Conservation (phyloP, 2,113 vertebrate species). For the Elgaria multicarinata region DNA sequence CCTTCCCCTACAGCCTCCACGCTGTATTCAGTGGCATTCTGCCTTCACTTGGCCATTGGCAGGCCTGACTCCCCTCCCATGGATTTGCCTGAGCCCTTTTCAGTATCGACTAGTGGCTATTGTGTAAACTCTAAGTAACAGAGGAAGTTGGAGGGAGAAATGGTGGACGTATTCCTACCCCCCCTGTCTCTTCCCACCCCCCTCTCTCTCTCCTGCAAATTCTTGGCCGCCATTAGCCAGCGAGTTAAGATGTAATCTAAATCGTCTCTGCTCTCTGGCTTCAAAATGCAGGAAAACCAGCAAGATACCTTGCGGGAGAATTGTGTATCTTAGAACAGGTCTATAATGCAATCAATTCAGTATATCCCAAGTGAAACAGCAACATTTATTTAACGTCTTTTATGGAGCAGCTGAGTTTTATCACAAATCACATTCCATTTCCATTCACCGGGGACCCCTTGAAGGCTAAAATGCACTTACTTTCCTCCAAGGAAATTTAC, state of each 20-base stretch:
- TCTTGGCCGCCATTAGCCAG: slow-evolving; percentile 8
- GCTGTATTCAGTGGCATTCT: not conserved
- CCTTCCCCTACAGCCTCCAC: too few species aligned
- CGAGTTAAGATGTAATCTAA: not conserved
- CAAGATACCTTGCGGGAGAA: slow-evolving; percentile 65
- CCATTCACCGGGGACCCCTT: slow-evolving; percentile 82
- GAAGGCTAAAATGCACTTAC: slow-evolving; percentile 84
- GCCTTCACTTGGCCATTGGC: not conserved
- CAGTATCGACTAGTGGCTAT: not conserved
- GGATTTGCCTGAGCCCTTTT: not conserved
- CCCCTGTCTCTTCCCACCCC: not conserved
- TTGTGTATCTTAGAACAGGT: slow-evolving; percentile 74
- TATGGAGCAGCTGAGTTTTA: slow-evolving; percentile 87
- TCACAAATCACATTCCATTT: slow-evolving; percentile 86
- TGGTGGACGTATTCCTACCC: slow-evolving; percentile 16
- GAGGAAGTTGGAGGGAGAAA: not conserved
- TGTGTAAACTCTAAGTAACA: not conserved
- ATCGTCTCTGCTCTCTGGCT: slow-evolving; percentile 17
- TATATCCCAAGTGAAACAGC: slow-evolving; percentile 82
- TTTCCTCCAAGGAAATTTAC: slow-evolving; percentile 84
- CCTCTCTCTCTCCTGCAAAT: slow-evolving; percentile 56
- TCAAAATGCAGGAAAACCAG: slow-evolving; percentile 23
- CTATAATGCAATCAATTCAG: slow-evolving; percentile 82
- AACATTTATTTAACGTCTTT: slow-evolving; percentile 89
- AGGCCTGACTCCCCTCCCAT: not conserved